Percentiles rank a stretch among this genome's conserved stretches.
These are phyloP conservation scores for Drosophila ironensis DNA, from an alignment of 1,140 invertebrate species.

Conservation along the genomic window DNA sequence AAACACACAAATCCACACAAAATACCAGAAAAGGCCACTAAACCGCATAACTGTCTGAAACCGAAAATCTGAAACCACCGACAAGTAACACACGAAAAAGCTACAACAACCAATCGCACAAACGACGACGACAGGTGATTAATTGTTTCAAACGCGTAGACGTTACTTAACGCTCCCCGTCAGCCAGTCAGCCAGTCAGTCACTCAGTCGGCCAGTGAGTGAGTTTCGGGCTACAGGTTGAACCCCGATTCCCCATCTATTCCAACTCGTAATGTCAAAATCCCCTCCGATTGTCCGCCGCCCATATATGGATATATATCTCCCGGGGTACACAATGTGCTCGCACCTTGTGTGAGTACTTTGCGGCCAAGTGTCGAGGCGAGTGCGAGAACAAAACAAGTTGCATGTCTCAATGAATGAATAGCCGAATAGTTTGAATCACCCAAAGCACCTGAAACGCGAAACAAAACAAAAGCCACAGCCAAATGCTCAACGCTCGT, in stretches of 20 bases:
- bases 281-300: slow-evolving; percentile 36
- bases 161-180: slow-evolving; percentile 75
- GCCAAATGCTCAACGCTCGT: slow-evolving; percentile 37
- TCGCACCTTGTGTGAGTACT: slow-evolving; percentile 9
- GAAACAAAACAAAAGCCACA: slow-evolving; percentile 76
- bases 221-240: slow-evolving; percentile 36
- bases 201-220: neutral
- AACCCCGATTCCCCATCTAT: slow-evolving; percentile 29
- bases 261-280: slow-evolving; percentile 66
- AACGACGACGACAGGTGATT: slow-evolving; percentile 75
- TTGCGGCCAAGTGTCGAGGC: slow-evolving; percentile 59
- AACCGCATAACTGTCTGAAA: slow-evolving; percentile 59
- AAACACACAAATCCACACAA: slow-evolving; percentile 40
- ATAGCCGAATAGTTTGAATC: slow-evolving; percentile 71
- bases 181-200: slow-evolving; percentile 32
- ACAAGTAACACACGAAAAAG: neutral
- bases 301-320: slow-evolving; percentile 52
- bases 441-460: slow-evolving; percentile 74
- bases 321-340: too few relatives aligned
- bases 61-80: slow-evolving; percentile 35
- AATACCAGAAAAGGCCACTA: slow-evolving; percentile 49
- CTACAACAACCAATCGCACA: slow-evolving; percentile 57
- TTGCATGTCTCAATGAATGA: slow-evolving; percentile 73
- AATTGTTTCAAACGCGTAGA: slow-evolving; percentile 76
- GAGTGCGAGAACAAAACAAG: slow-evolving; percentile 71